Evolutionary conservation across 23 tunicate species (phyloP), one percentile per base, ranked within the genome.

Genomic region (Trididemnum clinides): DNA sequence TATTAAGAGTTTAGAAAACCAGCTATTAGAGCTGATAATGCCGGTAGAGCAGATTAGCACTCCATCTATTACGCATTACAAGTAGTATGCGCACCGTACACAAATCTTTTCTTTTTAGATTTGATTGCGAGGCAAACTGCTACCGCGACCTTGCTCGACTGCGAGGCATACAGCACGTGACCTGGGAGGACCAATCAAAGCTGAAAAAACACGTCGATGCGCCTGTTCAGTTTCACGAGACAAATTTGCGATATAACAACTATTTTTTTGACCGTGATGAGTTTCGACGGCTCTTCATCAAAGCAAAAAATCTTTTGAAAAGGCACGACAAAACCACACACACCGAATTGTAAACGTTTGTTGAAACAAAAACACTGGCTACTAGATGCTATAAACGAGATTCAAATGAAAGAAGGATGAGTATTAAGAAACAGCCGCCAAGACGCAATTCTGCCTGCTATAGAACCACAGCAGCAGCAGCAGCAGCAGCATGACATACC

Each of bases 101-200:
- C n/a, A n/a, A n/a, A n/a, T 44, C 15, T 44, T 44, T 7, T 10
- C 74, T 25, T 85, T 57, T 7, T 78, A 90, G 95, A 51, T 90
- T 86, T 63, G 84, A 90, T 50, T 85, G 89, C 64, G 89, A 71
- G 0, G 77, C 88, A 6, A 88, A 58, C 4, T 90, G 95, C 82
- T 91, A 71, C 79, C 87, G 96, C 0, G 96, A 91, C 36, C 64
- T 91, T 10, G 96, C 96, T 28, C 77, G 87, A 7, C 64, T 91
- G 34, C 72, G 96, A 2, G 96, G 96, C 21, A n/a, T 91, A 7
- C 84, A 58, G 33, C 85, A 91, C 83, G 33, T 91, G 84, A 91
- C 96, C 7, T 91, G 96, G 96, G 76, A 51, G 44, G 80, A 86
- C 64, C 64, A 36, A 10, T 89, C 89, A 1, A 86, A 73, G 50